A percentile compares a stretch with the other conserved stretches of the same genome.
Conservation (phyloP, 1,140 invertebrate species). For the Magallana ariakensis region DNA sequence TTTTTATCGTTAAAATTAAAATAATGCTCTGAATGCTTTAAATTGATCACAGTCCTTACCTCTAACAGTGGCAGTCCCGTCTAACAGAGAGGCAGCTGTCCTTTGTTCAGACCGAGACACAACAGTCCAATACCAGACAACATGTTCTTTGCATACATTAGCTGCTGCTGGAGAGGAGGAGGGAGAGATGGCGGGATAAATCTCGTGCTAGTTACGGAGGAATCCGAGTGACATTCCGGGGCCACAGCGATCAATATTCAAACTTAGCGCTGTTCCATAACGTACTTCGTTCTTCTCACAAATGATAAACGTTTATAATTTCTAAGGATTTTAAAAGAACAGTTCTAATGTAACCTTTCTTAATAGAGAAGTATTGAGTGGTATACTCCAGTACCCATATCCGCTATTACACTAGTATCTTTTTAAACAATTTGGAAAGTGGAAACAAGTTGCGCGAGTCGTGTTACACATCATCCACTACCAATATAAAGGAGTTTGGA, state of each 20-base stretch:
- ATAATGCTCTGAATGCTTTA: neutral
- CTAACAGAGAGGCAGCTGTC: neutral
- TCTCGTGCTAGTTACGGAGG: neutral
- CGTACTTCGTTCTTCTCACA: neutral
- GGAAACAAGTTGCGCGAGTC: no score
- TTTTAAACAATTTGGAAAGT: no score
- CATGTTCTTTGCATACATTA: slow-evolving; percentile 33
- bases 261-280: neutral
- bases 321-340: no score
- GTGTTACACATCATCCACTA: no score
- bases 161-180: neutral
- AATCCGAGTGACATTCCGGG: neutral
- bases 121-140: neutral
- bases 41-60: neutral
- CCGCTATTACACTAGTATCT: no score
- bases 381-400: no score
- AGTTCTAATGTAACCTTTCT: no score
- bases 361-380: no score
- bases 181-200: neutral
- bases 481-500: no score
- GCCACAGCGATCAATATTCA: neutral
- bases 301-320: neutral
- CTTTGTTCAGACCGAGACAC: slow-evolving; percentile 11
- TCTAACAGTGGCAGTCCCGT: neutral
- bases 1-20: slow-evolving; percentile 32